Conservation (phyloP, 2,113 vertebrate genomes). For the Psittacula cyanocephala region DNA sequence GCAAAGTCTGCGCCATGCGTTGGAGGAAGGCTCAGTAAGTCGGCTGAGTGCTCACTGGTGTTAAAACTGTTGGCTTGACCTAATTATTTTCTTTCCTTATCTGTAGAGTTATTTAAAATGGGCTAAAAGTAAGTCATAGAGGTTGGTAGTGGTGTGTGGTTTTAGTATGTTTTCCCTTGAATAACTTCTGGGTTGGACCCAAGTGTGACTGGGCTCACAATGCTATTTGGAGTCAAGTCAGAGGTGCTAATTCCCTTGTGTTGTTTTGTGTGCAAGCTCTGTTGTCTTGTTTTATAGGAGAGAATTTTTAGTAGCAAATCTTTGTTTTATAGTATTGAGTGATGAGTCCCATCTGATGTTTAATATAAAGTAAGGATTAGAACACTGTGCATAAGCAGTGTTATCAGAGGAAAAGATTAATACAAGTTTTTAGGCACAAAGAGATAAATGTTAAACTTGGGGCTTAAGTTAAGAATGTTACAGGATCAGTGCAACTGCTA, state of each 20-base stretch:
- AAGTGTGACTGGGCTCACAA: not conserved
- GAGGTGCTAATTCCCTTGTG: not conserved
- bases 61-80: not conserved
- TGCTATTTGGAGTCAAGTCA: not conserved
- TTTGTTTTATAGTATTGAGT: not conserved
- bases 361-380: not conserved
- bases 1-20: constrained; percentile 78
- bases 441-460: not conserved
- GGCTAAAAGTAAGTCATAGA: not conserved
- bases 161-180: not conserved
- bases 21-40: constrained; percentile 94
- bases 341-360: not conserved
- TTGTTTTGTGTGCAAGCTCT: not conserved
- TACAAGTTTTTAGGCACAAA: not conserved
- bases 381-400: not conserved
- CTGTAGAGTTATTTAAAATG: not conserved
- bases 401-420: not conserved
- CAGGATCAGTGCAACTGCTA: not conserved
- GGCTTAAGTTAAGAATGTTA: not conserved
- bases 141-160: not conserved
- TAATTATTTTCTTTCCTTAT: not conserved
- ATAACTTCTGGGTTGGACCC: not conserved
- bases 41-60: not conserved
- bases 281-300: not conserved
- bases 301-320: not conserved